A percentile compares a stretch with the other conserved stretches of the same genome.
phyloP scores from a whole-genome alignment of 2,888 invertebrate genomes.

The Apodemia mormo region DNA sequence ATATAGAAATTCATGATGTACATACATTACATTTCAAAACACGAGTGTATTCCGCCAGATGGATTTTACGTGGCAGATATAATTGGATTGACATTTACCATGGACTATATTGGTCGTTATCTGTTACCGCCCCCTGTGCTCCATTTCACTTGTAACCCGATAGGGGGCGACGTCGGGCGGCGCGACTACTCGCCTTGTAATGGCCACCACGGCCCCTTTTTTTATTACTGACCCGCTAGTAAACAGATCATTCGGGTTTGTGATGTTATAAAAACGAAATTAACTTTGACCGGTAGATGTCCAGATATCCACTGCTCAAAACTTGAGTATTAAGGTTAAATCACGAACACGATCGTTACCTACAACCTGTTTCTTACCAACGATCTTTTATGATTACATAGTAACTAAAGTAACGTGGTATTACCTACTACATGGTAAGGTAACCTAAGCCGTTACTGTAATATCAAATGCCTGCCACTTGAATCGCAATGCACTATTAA shows the following conservation, averaged over 20 bases:
- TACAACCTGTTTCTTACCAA: not conserved
- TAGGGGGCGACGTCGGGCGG: slow-evolving; percentile 75
- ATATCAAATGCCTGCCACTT: no score
- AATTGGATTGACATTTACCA: slow-evolving; percentile 68
- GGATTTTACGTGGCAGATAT: slow-evolving; percentile 36
- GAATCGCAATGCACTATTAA: no score
- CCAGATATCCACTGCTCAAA: slow-evolving; percentile 66
- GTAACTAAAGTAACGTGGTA: not conserved
- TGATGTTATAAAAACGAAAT: slow-evolving; percentile 82
- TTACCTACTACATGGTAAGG: no score
- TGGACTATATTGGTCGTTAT: slow-evolving; percentile 75
- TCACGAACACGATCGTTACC: slow-evolving; percentile 40
- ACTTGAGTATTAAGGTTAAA: slow-evolving; percentile 66
- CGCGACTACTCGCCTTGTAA: slow-evolving; percentile 70
- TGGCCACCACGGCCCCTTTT: slow-evolving; percentile 76
- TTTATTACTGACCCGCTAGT: slow-evolving; percentile 82
- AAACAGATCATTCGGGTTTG: slow-evolving; percentile 82
- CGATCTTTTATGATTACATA: no score
- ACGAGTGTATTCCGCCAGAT: slow-evolving; percentile 24
- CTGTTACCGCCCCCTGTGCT: slow-evolving; percentile 76
- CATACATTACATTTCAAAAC: slow-evolving; percentile 16
- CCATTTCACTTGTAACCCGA: slow-evolving; percentile 80
- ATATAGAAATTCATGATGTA: not conserved
- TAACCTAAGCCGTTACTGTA: no score
- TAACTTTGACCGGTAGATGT: slow-evolving; percentile 75